These are phyloP conservation scores for Spodoptera litura DNA, from an alignment of 1,140 invertebrate species.

Conservation along the genomic window DNA sequence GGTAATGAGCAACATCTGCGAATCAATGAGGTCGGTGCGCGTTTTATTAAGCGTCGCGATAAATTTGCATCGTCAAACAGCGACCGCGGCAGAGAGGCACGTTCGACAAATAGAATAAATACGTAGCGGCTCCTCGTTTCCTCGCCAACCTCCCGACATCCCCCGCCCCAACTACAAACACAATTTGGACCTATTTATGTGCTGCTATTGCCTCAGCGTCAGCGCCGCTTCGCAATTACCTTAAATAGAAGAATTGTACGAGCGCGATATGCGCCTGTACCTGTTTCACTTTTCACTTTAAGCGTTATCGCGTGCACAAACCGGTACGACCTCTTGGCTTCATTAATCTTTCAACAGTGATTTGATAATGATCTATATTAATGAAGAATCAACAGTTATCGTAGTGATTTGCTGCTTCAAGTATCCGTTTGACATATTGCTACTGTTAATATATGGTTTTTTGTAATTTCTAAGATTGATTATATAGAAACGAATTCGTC, in stretches of 20 bases:
- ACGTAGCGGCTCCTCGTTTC: slow-evolving; percentile 69
- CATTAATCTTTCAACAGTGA: slow-evolving; percentile 58
- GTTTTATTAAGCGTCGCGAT: slow-evolving; percentile 82
- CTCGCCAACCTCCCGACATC: slow-evolving; percentile 58
- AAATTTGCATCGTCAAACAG: slow-evolving; percentile 84
- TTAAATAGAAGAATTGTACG: slow-evolving; percentile 39
- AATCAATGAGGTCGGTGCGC: slow-evolving; percentile 78
- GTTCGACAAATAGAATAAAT: slow-evolving; percentile 85
- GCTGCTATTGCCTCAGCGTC: slow-evolving; percentile 52
- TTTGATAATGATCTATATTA: slow-evolving; percentile 56
- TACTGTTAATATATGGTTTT: not conserved
- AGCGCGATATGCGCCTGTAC: slow-evolving; percentile 42
- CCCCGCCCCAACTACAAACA: slow-evolving; percentile 73
- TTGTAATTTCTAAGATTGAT: no score
- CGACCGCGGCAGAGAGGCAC: slow-evolving; percentile 73
- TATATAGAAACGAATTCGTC: no score
- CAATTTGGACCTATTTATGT: slow-evolving; percentile 75
- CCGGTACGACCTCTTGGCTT: slow-evolving; percentile 51
- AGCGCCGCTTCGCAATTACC: slow-evolving; percentile 31
- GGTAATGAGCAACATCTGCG: slow-evolving; percentile 78
- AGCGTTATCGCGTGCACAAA: slow-evolving; percentile 54
- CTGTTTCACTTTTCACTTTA: slow-evolving; percentile 33
- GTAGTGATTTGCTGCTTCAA: slow-evolving; percentile 22
- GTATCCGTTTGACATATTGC: not conserved
- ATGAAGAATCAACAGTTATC: slow-evolving; percentile 37